Base-by-base conservation (phyloP, 1,140 invertebrate species). In the Cotesia vestalis region DNA sequence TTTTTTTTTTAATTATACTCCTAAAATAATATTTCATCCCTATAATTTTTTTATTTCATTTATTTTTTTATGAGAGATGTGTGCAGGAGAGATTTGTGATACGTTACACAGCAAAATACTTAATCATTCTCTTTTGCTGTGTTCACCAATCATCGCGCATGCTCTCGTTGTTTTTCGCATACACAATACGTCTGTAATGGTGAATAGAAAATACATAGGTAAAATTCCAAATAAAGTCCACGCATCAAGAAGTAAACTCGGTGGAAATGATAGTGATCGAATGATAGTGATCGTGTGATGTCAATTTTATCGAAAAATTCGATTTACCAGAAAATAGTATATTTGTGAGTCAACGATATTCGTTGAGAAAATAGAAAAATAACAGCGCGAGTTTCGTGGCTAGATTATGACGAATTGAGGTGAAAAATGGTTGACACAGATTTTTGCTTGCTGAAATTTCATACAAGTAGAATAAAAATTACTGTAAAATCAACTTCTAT, bases 81-180 rank as follows among this genome's bases (percentile, higher is more conserved):
- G n/a, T 61, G 17, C 34, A 61, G 35, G 20, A 12, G 5, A 34
- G 9, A 61, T n/a, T 2, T 52, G 27, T 27, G 53, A 14, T 17
- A 57, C 17, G 53, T 20, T 57, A 57, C 53, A 14, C n/a, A 36
- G 17, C 17, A 4, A 57, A 67, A 35, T 52, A 12, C 3, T 35
- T 57, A n/a, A 57, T 55, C 52, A 67, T 52, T 67, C 3, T 57
- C 11, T 35, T 67, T 55, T 17, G 34, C 20, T 67, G 66, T 69
- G 71, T 78, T 71, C 77, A 78, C 77, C 79, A 80, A 80, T 80
- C 75, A 80, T 75, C 71, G 73, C 77, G 80, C 79, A 76, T 80
- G 78, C 78, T 80, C 72, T 76, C 77, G 79, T 60, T 73, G 79
- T 78, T 80, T 80, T 78, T 72, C 11, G 11, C 40, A 46, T 46